Percentiles rank a stretch among this genome's conserved stretches.
phyloP scores from a whole-genome alignment of 2,888 invertebrate species.

The Aleiodes alternator region DNA sequence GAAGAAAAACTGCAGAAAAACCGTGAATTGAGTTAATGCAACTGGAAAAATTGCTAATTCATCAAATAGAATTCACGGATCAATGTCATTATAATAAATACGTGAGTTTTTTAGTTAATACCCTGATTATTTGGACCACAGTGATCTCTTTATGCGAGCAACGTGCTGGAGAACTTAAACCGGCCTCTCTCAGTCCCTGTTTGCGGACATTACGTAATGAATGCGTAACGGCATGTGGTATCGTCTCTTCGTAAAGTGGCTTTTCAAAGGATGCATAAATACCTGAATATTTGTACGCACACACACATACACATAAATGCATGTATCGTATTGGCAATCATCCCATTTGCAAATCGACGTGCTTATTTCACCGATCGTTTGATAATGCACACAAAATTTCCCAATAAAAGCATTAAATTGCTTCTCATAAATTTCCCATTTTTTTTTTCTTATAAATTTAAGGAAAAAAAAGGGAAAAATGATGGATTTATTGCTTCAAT shows the following conservation, averaged over 20 bases:
- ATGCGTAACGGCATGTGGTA: slow-evolving; percentile 55
- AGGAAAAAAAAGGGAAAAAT: too few species aligned
- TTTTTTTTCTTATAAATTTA: too few species aligned
- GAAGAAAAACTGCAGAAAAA: slow-evolving; percentile 1
- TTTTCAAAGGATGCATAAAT: background rate
- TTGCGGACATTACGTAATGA: slow-evolving; percentile 51
- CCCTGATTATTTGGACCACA: background rate
- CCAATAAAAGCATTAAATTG: too few species aligned
- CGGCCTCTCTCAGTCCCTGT: slow-evolving; percentile 2
- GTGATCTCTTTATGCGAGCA: slow-evolving; percentile 5
- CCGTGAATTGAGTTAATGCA: slow-evolving; percentile 6
- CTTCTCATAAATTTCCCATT: too few species aligned
- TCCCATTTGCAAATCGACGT: too few species aligned
- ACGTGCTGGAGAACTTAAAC: background rate
- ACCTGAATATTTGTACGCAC: slow-evolving; percentile 48
- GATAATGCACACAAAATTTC: too few species aligned
- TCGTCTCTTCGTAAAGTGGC: slow-evolving; percentile 26
- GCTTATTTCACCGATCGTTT: too few species aligned
- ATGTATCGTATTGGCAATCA: slow-evolving; percentile 45
- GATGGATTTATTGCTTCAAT: too few species aligned
- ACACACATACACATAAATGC: slow-evolving; percentile 21
- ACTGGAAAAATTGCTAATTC: too few species aligned
- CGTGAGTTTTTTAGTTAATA: slow-evolving; percentile 15
- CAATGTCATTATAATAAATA: too few species aligned
- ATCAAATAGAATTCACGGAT: too few species aligned